A percentile compares a stretch with the other conserved stretches of the same genome.
These are phyloP conservation scores for Meleagris gallopavo DNA, from an alignment of 2,113 vertebrate species.

Conservation along the genomic window DNA sequence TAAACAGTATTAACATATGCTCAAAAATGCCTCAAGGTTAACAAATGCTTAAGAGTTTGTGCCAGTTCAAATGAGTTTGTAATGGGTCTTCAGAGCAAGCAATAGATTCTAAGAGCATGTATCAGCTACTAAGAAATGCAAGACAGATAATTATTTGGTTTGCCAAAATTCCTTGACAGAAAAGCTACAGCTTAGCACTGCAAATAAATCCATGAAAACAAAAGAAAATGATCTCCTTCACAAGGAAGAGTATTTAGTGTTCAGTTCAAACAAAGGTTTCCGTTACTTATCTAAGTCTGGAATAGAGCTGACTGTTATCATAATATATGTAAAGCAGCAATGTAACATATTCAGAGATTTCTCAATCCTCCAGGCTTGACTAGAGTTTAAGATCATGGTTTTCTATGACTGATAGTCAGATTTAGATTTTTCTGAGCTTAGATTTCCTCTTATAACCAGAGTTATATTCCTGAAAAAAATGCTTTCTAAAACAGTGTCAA, in stretches of 20 bases:
- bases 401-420: background rate
- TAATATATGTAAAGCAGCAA: background rate
- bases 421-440: background rate
- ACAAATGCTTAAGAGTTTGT: slow-evolving; percentile 28
- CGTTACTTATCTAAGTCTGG: background rate
- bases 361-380: background rate
- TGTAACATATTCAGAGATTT: background rate
- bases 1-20: background rate
- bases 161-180: background rate
- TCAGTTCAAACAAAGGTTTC: background rate
- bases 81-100: background rate
- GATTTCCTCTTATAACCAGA: background rate
- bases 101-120: background rate
- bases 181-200: background rate
- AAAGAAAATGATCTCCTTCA: background rate
- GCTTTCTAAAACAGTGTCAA: background rate
- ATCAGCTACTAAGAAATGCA: background rate
- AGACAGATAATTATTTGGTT: background rate
- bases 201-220: background rate
- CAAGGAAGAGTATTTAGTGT: background rate
- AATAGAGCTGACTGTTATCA: background rate
- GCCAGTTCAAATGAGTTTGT: background rate
- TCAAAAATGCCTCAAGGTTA: slow-evolving; percentile 43
- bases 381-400: background rate
- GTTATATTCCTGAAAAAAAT: background rate